These are phyloP conservation scores for Drosophila takahashii DNA, from an alignment of 1,140 invertebrate species.

Conservation along the genomic window DNA sequence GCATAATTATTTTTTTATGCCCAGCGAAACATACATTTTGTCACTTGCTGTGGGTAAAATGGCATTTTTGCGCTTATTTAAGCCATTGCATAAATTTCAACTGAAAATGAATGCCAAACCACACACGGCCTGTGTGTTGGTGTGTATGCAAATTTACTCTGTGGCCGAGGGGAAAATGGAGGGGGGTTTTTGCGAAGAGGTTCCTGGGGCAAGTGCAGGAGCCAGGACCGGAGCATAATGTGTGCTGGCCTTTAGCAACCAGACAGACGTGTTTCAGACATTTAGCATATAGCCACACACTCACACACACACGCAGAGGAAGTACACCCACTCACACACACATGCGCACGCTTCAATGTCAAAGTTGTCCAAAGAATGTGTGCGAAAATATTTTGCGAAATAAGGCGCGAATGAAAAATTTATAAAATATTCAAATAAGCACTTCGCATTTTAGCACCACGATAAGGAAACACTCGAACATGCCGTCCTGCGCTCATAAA, in stretches of 20 bases:
- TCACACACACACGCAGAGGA: slow-evolving; percentile 24
- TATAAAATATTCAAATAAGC: slow-evolving; percentile 83
- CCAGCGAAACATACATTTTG: slow-evolving; percentile 61
- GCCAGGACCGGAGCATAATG: slow-evolving; percentile 53
- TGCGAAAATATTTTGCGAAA: slow-evolving; percentile 78
- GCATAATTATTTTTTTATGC: slow-evolving; percentile 73
- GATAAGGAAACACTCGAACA: slow-evolving; percentile 35
- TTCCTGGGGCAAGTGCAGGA: slow-evolving; percentile 68
- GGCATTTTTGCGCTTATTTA: slow-evolving; percentile 79
- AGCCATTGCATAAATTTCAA: slow-evolving; percentile 78
- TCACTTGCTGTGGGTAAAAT: slow-evolving; percentile 68
- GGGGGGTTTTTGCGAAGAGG: slow-evolving; percentile 16
- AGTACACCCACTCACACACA: slow-evolving; percentile 19
- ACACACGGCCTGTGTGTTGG: slow-evolving; percentile 29
- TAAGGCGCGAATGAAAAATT: slow-evolving; percentile 82
- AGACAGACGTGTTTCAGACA: slow-evolving; percentile 69
- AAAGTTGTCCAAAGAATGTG: slow-evolving; percentile 74
- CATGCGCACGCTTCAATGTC: slow-evolving; percentile 57
- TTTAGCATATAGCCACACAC: slow-evolving; percentile 61
- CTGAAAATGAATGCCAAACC: slow-evolving; percentile 73
- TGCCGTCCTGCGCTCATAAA: slow-evolving; percentile 20
- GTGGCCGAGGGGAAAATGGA: slow-evolving; percentile 3
- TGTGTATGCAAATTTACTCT: slow-evolving; percentile 70
- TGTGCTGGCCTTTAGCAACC: slow-evolving; percentile 49
- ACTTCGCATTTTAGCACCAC: slow-evolving; percentile 66